Conservation (phyloP, 1,140 invertebrate species). For the Diachasmimorpha longicaudata region DNA sequence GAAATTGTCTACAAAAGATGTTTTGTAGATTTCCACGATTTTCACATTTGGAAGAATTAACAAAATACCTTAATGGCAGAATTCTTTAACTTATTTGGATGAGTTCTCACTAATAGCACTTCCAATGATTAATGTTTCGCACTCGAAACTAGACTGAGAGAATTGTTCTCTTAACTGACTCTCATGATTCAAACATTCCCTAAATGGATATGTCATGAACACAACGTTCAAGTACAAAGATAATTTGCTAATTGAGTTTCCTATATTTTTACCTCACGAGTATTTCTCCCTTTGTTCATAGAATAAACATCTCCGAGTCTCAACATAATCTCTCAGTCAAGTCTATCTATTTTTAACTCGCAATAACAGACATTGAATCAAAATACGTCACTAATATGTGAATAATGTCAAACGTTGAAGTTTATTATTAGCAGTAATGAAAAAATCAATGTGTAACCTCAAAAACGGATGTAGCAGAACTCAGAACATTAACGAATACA, state of each 20-base stretch:
- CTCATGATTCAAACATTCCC: background rate
- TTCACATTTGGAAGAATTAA: too few relatives aligned
- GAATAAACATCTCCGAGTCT: background rate
- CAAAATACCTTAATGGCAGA: too few relatives aligned
- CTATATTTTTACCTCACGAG: background rate
- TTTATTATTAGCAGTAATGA: background rate
- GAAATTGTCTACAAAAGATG: too few relatives aligned
- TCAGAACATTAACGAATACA: background rate
- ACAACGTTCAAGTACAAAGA: background rate
- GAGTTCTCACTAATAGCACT: background rate
- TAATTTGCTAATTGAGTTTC: background rate
- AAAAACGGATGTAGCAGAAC: background rate
- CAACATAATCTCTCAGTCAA: background rate
- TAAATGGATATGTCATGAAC: background rate
- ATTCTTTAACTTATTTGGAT: too few relatives aligned
- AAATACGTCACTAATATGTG: background rate
- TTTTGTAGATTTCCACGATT: too few relatives aligned
- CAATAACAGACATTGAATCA: background rate
- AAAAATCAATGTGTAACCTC: constrained; percentile 3
- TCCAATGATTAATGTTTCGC: background rate
- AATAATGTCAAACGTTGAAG: background rate
- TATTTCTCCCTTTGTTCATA: background rate
- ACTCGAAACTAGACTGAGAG: background rate
- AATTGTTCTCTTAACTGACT: background rate
- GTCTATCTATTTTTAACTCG: background rate